Conservation (phyloP, 2,888 invertebrate species). For the Athetis lepigone region DNA sequence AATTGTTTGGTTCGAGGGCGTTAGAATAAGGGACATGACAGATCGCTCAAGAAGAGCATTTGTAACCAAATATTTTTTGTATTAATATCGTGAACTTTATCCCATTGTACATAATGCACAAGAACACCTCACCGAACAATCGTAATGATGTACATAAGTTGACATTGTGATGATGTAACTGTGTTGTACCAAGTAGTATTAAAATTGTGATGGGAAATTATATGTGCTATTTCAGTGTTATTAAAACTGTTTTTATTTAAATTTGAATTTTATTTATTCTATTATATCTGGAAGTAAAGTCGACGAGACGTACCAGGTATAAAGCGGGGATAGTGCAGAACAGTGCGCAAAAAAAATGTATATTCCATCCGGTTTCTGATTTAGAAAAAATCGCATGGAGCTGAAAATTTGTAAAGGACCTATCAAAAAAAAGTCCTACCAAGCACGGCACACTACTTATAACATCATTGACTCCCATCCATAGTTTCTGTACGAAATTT, state of each 20-base stretch:
- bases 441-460: too few species aligned
- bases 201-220: conserved; percentile 84
- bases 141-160: conserved; percentile 70
- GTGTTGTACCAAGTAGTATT: conserved; percentile 83
- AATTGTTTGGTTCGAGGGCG: conserved; percentile 58
- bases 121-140: conserved; percentile 48
- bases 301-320: too few species aligned
- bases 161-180: conserved; percentile 71
- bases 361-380: too few species aligned
- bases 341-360: too few species aligned
- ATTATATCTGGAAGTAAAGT: background rate
- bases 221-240: conserved; percentile 85
- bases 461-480: too few species aligned
- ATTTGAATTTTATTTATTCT: conserved; percentile 48
- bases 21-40: conserved; percentile 69
- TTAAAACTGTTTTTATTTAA: conserved; percentile 80
- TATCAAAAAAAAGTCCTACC: too few species aligned
- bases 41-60: conserved; percentile 68
- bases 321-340: too few species aligned
- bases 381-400: too few species aligned
- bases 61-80: conserved; percentile 60
- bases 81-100: conserved; percentile 38
- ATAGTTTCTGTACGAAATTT: too few species aligned
- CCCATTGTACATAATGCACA: conserved; percentile 56
- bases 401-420: too few species aligned